phyloP scores from a whole-genome alignment of 2,797 vertebrate genomes.

The Euthynnus affinis region DNA sequence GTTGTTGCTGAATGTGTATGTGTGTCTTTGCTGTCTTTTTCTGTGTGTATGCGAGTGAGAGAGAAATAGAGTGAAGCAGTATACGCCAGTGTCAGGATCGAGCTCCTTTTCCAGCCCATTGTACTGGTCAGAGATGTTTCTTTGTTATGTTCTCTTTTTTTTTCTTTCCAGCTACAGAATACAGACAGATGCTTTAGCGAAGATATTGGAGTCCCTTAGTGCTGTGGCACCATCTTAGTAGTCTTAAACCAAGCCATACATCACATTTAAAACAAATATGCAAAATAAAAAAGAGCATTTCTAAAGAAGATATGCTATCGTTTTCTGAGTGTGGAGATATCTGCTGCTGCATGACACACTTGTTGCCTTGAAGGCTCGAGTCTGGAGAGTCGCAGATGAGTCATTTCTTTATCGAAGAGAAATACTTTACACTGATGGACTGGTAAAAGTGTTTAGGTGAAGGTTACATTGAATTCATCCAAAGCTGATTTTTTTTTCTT shows the following conservation, averaged over 20 bases:
- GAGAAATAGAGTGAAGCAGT: slow-evolving; percentile 47
- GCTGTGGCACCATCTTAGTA: slow-evolving; percentile 50
- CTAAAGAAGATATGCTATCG: slow-evolving; percentile 27
- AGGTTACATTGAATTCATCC: background rate
- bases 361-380: no score
- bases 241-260: slow-evolving; percentile 78
- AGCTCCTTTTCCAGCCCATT: slow-evolving; percentile 53
- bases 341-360: background rate
- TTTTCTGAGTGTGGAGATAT: slow-evolving; percentile 20
- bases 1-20: slow-evolving; percentile 41
- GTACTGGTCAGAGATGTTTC: slow-evolving; percentile 58
- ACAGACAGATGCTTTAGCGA: slow-evolving; percentile 49
- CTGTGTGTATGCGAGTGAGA: slow-evolving; percentile 27
- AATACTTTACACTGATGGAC: background rate
- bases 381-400: slow-evolving; percentile 16
- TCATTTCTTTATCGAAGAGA: background rate
- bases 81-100: slow-evolving; percentile 56
- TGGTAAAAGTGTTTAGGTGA: background rate
- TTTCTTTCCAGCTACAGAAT: slow-evolving; percentile 47
- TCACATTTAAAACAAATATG: slow-evolving; percentile 74
- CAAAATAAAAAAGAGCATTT: slow-evolving; percentile 78
- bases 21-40: slow-evolving; percentile 33
- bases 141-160: slow-evolving; percentile 41
- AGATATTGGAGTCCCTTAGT: slow-evolving; percentile 41
- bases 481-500: background rate